Base-by-base conservation (phyloP, 2,888 invertebrate genomes). In the Drosophila anceps region DNA sequence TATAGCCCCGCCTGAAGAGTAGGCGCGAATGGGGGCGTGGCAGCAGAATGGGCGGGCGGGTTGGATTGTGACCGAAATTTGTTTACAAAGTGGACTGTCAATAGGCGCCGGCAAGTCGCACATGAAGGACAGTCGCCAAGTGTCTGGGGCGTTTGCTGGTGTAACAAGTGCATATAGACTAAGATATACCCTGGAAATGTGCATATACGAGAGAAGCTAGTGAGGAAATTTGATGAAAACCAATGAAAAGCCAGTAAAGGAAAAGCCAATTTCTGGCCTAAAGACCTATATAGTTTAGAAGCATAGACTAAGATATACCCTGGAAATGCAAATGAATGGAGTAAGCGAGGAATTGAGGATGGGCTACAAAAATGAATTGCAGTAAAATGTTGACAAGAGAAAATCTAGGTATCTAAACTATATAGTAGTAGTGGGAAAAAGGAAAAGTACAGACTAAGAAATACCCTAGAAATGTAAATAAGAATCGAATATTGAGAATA, bases 21-120 rank as follows among this genome's bases (percentile, higher is more conserved):
- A 12, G 29, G 39, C 24, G 8, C 13, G 33, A 8, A n/a, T n/a
- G 37, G 37, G 24, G 20, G 50, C 6, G 35, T 10, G 44, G 27
- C 33, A 8, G 35, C 15, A 20, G 13, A 4, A 20, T 15, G 27
- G 2, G 33, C 2, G n/a, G 1, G 15, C 7, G 37, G 39, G 20
- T 12, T 58, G 6, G 41, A 39, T 35, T 46, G 31, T 53, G 65
- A 27, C 43, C 60, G 29, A 79, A 79, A 79, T 76, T 79, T 70
- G 70, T 79, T 79, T 70, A 50, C 51, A 62, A 50, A 46, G 43
- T 27, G 68, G 41, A 37, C 54, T 65, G 66, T 44, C 65, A 65
- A 71, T 61, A 20, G 76, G 76, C 76, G 76, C 69, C 76, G 35
- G 51, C 69, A 50, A 68, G 63, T 63, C 79, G 51, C 43, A 31